A percentile compares a stretch with the other conserved stretches of the same genome.
Conservation (phyloP, 2,113 vertebrate genomes). For the Rynchops niger region DNA sequence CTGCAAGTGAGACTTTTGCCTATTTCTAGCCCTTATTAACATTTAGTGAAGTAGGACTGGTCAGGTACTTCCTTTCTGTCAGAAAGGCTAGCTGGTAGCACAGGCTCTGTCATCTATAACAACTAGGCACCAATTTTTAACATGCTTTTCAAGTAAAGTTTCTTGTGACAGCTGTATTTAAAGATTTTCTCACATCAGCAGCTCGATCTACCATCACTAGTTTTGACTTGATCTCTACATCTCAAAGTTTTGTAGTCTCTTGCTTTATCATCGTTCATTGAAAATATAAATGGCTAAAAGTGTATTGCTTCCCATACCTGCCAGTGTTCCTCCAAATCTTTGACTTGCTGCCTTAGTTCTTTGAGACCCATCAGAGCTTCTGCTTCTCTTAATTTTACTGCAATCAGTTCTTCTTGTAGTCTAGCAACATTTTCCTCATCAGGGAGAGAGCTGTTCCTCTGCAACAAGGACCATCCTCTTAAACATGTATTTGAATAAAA, state of each 20-base stretch:
- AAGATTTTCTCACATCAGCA: background rate
- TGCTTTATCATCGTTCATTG: background rate
- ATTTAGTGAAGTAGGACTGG: background rate
- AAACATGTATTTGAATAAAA: background rate
- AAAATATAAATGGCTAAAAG: background rate
- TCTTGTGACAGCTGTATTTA: background rate
- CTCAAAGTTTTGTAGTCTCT: background rate
- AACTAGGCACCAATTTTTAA: background rate
- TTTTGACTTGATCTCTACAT: background rate
- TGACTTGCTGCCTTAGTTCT: conserved; percentile 91
- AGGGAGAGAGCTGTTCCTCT: conserved; percentile 92
- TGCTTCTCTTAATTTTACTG: conserved; percentile 92
- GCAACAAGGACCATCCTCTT: conserved; percentile 52
- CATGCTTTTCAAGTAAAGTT: background rate
- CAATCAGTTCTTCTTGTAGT: conserved; percentile 95
- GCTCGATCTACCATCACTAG: background rate
- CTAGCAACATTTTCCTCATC: conserved; percentile 96
- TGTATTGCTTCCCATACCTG: conserved; percentile 78
- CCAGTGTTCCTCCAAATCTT: conserved; percentile 96
- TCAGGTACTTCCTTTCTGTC: background rate
- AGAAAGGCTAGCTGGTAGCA: background rate
- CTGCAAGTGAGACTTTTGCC: background rate
- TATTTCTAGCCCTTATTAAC: background rate
- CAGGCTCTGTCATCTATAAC: background rate
- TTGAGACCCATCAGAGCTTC: conserved; percentile 92